A percentile compares a stretch with the other conserved stretches of the same genome.
These are phyloP conservation scores for Cantharis lateralis DNA, from an alignment of 2,888 invertebrate species.

Conservation along the genomic window DNA sequence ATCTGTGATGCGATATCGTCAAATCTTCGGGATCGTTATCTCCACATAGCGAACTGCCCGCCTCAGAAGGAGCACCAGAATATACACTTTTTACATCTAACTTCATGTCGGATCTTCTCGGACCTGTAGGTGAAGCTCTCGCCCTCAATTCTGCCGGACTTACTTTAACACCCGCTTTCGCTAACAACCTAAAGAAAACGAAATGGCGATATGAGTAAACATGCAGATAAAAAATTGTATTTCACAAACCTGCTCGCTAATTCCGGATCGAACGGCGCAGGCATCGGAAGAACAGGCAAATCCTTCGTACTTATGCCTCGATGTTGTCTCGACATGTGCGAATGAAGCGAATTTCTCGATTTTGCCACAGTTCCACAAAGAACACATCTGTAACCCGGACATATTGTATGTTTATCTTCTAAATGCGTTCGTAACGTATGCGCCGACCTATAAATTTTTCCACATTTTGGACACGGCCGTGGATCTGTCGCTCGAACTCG, in stretches of 20 bases:
- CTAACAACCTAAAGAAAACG: conserved; percentile 64
- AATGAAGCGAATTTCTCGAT: conserved; percentile 88
- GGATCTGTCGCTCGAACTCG: conserved; percentile 91
- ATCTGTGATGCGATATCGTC: conserved; percentile 67
- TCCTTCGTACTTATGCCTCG: conserved; percentile 93
- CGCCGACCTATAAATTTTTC: conserved; percentile 89
- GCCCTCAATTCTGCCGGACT: conserved; percentile 82
- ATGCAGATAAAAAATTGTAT: not conserved
- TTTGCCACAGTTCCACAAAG: conserved; percentile 92
- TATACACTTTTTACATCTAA: conserved; percentile 73
- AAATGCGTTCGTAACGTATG: conserved; percentile 89
- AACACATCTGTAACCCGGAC: conserved; percentile 90
- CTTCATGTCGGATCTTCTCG: conserved; percentile 75
- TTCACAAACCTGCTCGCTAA: conserved; percentile 73
- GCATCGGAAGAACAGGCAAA: conserved; percentile 90
- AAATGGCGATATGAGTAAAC: not conserved
- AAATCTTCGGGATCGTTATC: conserved; percentile 85
- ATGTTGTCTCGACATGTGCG: conserved; percentile 93
- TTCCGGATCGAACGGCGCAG: conserved; percentile 88
- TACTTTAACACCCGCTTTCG: conserved; percentile 88
- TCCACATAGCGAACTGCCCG: conserved; percentile 73
- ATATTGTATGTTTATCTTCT: conserved; percentile 92
- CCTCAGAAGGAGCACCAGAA: conserved; percentile 71
- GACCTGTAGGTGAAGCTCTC: conserved; percentile 84
- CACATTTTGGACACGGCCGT: conserved; percentile 89